Base-by-base conservation (phyloP, 2,888 invertebrate species). In the Atrina japonica region DNA sequence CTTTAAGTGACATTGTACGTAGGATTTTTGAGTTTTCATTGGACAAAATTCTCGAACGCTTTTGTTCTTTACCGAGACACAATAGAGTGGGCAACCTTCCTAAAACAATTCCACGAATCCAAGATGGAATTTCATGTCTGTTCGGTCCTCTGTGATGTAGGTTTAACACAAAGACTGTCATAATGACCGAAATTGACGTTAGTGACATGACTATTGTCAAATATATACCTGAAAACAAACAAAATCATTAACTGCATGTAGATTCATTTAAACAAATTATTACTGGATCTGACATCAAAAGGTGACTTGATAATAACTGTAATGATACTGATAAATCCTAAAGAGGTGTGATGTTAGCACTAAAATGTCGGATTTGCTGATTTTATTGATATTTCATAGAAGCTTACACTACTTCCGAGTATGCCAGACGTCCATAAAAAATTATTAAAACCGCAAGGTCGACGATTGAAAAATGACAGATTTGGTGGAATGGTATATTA, bases 141-240 rank as follows among this genome's bases (percentile, higher is more conserved):
- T 90, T 82, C 1, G 88, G 92, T 6, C 92, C 92, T 61, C 93
- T 88, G 85, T 93, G 93, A 79, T 93, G 93, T 66, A 93, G 92
- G 85, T 93, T 93, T 23, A 93, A 88, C 9, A 93, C 93, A 73
- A 92, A 90, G 52, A 92, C 92, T 3, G 92, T 92, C 91, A 92
- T 91, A 63, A 92, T 92, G 73, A 91, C 92, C 5, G 92, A 92
- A 66, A 93, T 90, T 30, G 92, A 92, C 14, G 93, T 93, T 84
- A 93, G 90, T 29, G 91, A 91, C 93, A 93, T 93, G 43, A 93
- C 92, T 21, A 91, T 91, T 1, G 93, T 93, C 76, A 93, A 85
- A 85, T 93, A 93, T 63, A 93, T 92, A 75, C 92, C 92, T 92
- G 84, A 18, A 67, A 64, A 29, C 0, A 43, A 35, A 29, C 25